A percentile compares a stretch with the other conserved stretches of the same genome.
phyloP scores from a whole-genome alignment of 1,140 invertebrate genomes.

The Sarcophaga bullata region DNA sequence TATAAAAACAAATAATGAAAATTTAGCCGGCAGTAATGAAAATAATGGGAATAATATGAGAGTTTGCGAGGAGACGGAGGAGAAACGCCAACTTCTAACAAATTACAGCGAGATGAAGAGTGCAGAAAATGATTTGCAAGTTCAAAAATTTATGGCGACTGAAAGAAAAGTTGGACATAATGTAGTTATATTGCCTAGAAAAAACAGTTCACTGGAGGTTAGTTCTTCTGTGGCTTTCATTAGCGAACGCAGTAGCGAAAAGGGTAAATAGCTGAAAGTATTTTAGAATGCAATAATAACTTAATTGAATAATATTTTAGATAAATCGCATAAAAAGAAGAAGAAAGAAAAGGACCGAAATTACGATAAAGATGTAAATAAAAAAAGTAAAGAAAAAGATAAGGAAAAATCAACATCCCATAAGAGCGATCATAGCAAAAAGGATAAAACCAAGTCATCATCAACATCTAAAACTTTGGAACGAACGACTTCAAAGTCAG shows the following conservation, averaged over 20 bases:
- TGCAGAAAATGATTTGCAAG: background rate
- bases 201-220: no score
- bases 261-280: constrained; percentile 20
- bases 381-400: constrained; percentile 39
- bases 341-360: constrained; percentile 45
- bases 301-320: constrained; percentile 26
- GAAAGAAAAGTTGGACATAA: background rate
- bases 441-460: constrained; percentile 9
- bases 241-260: constrained; percentile 32
- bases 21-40: constrained; percentile 26
- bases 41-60: background rate
- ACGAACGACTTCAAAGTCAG: constrained; percentile 22
- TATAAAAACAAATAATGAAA: constrained; percentile 34
- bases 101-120: background rate
- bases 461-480: background rate
- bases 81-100: background rate
- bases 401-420: background rate
- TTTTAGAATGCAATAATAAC: constrained; percentile 9
- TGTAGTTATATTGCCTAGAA: background rate
- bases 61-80: background rate
- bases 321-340: constrained; percentile 46
- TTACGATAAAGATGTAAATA: constrained; percentile 48
- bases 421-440: background rate
- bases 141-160: background rate
- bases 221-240: background rate